Evolutionary conservation across 2,113 vertebrate species (phyloP).

Genomic region (Electrona antarctica): DNA sequence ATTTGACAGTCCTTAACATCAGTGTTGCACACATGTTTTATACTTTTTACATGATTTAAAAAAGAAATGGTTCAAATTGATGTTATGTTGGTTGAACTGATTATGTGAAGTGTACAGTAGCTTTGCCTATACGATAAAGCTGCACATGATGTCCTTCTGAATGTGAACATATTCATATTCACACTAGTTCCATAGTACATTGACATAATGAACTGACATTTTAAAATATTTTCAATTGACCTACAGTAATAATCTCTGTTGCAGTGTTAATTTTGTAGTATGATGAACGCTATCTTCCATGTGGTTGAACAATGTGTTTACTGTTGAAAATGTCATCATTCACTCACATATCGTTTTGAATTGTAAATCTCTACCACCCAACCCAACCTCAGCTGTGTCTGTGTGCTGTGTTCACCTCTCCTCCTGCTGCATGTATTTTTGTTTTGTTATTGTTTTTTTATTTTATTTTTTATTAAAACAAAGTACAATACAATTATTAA

Average conservation of each 20-base stretch:
- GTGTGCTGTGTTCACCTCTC: constrained; percentile 16
- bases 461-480: constrained; percentile 56
- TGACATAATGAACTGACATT: neutral
- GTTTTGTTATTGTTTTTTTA: constrained; percentile 22
- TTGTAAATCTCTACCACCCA: too few species aligned
- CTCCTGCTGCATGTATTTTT: constrained; percentile 36
- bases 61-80: too few species aligned
- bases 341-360: too few species aligned
- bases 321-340: constrained; percentile 11
- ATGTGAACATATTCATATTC: neutral
- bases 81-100: neutral
- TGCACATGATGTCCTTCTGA: neutral
- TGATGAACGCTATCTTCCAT: constrained; percentile 1
- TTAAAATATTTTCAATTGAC: neutral
- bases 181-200: neutral
- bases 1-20: neutral
- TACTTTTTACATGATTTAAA: neutral
- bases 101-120: neutral
- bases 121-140: neutral
- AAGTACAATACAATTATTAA: constrained; percentile 47
- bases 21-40: neutral
- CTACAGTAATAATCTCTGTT: too few species aligned
- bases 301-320: neutral
- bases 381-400: constrained; percentile 10
- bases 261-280: neutral